Evolutionary conservation across 2,888 invertebrate species (phyloP).

Genomic region (Pecten maximus): DNA sequence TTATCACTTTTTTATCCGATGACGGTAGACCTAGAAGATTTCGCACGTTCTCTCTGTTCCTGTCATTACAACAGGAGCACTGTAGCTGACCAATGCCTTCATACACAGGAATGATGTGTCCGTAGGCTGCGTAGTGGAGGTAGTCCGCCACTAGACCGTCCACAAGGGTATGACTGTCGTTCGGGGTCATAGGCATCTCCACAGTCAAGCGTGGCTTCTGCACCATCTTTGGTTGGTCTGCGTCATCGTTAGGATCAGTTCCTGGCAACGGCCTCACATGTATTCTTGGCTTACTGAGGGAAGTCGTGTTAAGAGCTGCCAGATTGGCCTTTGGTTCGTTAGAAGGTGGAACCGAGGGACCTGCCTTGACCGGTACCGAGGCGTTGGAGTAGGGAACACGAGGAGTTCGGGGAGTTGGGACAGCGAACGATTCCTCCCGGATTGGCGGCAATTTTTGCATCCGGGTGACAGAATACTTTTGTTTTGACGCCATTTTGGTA

Average conservation of each 20-base stretch:
- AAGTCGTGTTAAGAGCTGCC: slow-evolving; percentile 41
- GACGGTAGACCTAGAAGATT: slow-evolving; percentile 63
- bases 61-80: slow-evolving; percentile 71
- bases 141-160: slow-evolving; percentile 73
- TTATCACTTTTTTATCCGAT: slow-evolving; percentile 37
- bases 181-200: slow-evolving; percentile 52
- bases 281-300: slow-evolving; percentile 52
- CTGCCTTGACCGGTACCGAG: slow-evolving; percentile 46
- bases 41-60: slow-evolving; percentile 70
- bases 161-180: slow-evolving; percentile 63
- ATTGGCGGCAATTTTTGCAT: slow-evolving; percentile 66
- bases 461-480: slow-evolving; percentile 55
- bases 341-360: neutral
- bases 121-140: slow-evolving; percentile 68
- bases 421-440: slow-evolving; percentile 60
- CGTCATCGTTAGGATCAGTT: neutral
- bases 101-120: slow-evolving; percentile 67
- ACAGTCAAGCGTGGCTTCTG: slow-evolving; percentile 33
- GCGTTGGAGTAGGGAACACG: slow-evolving; percentile 43
- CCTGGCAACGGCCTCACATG: slow-evolving; percentile 56
- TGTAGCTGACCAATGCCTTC: slow-evolving; percentile 61
- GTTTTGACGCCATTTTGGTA: slow-evolving; percentile 3
- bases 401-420: slow-evolving; percentile 45
- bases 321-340: neutral
- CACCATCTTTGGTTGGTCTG: neutral